A percentile compares a stretch with the other conserved stretches of the same genome.
phyloP scores from a whole-genome alignment of 2,888 invertebrate species.

The Priocnemis perturbator region DNA sequence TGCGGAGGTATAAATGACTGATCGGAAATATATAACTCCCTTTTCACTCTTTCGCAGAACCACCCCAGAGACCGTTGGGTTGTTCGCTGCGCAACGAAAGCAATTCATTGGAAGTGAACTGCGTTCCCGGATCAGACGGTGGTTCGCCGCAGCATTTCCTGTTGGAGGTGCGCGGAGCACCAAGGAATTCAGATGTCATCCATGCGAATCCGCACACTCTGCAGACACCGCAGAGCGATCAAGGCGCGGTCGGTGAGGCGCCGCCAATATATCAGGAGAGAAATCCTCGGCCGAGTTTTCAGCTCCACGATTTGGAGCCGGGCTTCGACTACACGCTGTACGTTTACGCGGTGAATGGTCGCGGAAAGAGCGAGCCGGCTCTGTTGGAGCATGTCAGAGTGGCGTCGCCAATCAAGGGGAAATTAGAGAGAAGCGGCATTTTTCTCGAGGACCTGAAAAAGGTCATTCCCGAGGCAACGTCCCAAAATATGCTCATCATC shows the following conservation, averaged over 20 bases:
- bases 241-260: conserved; percentile 54
- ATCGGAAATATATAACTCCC: too few species aligned
- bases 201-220: conserved; percentile 64
- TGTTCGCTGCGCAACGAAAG: conserved; percentile 85
- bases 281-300: conserved; percentile 80
- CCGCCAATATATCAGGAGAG: conserved; percentile 69
- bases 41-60: conserved; percentile 77
- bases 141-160: conserved; percentile 89
- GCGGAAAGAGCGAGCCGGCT: conserved; percentile 86
- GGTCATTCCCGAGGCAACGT: conserved; percentile 59
- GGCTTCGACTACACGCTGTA: conserved; percentile 87
- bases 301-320: conserved; percentile 84
- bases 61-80: conserved; percentile 85
- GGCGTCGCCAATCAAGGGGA: conserved; percentile 62
- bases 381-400: conserved; percentile 81
- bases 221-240: conserved; percentile 71
- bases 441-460: conserved; percentile 67
- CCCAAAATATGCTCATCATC: conserved; percentile 66
- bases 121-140: conserved; percentile 87
- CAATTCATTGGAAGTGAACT: conserved; percentile 81
- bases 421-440: conserved; percentile 58
- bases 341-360: conserved; percentile 89
- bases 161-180: conserved; percentile 80
- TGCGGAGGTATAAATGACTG: too few species aligned
- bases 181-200: conserved; percentile 65